Percentiles rank a stretch among this genome's conserved stretches.
phyloP scores from a whole-genome alignment of 2,888 invertebrate species.

The Heliconius aoede region DNA sequence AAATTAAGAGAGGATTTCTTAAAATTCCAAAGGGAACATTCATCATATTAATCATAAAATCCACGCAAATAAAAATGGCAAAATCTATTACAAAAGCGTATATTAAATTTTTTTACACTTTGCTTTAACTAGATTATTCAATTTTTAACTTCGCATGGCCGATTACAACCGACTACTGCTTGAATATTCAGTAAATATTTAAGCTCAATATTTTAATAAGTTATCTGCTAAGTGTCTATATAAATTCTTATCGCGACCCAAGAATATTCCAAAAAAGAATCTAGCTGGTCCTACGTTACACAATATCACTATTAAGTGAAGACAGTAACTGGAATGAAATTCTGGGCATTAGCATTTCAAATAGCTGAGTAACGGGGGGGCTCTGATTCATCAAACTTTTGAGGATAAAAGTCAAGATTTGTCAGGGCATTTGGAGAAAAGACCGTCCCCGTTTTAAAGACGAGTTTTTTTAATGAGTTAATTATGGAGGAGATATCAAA shows the following conservation, averaged over 20 bases:
- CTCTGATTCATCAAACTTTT: constrained; percentile 46
- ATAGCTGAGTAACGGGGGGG: constrained; percentile 40
- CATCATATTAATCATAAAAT: too few species aligned
- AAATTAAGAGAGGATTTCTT: too few species aligned
- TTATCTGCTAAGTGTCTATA: not conserved
- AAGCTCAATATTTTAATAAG: not conserved
- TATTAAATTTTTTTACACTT: not conserved
- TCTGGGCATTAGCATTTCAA: constrained; percentile 64
- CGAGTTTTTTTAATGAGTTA: constrained; percentile 31
- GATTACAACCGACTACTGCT: not conserved
- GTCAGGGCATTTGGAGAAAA: constrained; percentile 32
- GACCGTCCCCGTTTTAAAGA: constrained; percentile 14
- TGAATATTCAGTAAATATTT: not conserved
- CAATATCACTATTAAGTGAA: constrained; percentile 44
- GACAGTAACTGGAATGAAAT: constrained; percentile 61
- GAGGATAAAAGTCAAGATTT: constrained; percentile 40
- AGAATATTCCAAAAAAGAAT: not conserved
- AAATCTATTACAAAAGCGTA: not conserved
- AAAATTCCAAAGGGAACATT: too few species aligned
- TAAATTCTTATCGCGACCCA: constrained; percentile 11
- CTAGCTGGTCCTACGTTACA: constrained; percentile 23
- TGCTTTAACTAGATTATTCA: not conserved
- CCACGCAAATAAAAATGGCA: too few species aligned
- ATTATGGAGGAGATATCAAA: constrained; percentile 30
- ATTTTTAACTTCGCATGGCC: not conserved